A percentile compares a stretch with the other conserved stretches of the same genome.
Conservation (phyloP, 2,888 invertebrate species). For the Hermaeophaga mercurialis region DNA sequence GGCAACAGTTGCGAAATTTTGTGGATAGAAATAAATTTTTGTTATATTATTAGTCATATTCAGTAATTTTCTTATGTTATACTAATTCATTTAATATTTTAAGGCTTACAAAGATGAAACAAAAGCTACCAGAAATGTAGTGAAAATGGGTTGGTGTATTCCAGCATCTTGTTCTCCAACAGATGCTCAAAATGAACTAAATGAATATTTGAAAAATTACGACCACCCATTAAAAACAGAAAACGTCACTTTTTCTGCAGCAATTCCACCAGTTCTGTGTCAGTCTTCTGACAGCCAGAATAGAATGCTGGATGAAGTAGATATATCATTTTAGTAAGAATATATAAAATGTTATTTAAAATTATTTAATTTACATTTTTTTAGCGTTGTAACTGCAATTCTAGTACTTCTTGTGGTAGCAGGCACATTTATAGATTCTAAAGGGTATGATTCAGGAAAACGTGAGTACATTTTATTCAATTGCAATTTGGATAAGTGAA, state of each 20-base stretch:
- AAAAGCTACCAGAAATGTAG: constrained; percentile 47
- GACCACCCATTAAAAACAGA: constrained; percentile 43
- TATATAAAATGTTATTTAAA: too few species aligned
- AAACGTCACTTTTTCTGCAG: constrained; percentile 46
- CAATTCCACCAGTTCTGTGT: constrained; percentile 44
- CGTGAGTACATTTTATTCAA: background rate
- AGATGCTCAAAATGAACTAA: constrained; percentile 48
- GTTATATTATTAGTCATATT: too few species aligned
- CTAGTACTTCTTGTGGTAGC: background rate
- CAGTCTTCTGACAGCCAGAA: constrained; percentile 45
- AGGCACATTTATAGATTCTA: background rate
- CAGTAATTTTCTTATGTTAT: too few species aligned
- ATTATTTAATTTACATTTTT: background rate
- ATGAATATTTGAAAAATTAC: constrained; percentile 49
- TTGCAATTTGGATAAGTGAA: too few species aligned
- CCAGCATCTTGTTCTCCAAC: constrained; percentile 51
- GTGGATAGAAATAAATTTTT: too few species aligned
- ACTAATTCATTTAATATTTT: too few species aligned
- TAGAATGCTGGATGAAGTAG: constrained; percentile 43
- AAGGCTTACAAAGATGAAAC: constrained; percentile 49
- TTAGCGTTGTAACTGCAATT: background rate
- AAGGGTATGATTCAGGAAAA: background rate
- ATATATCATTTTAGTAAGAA: constrained; percentile 54
- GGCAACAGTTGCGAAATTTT: too few species aligned
- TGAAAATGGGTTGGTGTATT: constrained; percentile 53